A percentile compares a stretch with the other conserved stretches of the same genome.
Evolutionary conservation across 2,113 vertebrate species (phyloP).

Genomic region (Ptilorrhoa leucosticta): DNA sequence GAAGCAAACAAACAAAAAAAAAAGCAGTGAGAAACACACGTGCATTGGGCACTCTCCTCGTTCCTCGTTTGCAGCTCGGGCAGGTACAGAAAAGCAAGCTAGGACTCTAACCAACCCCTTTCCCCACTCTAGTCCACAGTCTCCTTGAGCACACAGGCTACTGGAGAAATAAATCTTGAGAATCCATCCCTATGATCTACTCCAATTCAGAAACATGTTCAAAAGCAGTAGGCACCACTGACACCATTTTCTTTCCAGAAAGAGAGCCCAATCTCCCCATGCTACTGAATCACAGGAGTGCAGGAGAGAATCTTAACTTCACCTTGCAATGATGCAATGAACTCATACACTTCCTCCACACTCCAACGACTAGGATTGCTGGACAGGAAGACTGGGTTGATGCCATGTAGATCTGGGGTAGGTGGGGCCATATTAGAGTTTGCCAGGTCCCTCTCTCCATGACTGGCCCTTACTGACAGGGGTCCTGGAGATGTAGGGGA

Average conservation of each 20-base stretch:
- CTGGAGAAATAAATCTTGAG: neutral
- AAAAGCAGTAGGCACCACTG: neutral
- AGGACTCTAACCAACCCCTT: neutral
- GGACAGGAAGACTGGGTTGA: conserved; percentile 85
- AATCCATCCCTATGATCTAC: neutral
- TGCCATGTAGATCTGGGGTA: conserved; percentile 82
- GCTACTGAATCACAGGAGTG: neutral
- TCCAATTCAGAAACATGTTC: neutral
- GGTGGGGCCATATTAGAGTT: conserved; percentile 76
- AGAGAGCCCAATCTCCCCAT: neutral
- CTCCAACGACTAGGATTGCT: conserved; percentile 91
- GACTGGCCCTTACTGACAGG: conserved; percentile 80
- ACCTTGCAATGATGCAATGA: conserved; percentile 97
- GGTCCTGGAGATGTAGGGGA: conserved; percentile 90
- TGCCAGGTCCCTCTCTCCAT: conserved; percentile 78
- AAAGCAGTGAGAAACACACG: neutral
- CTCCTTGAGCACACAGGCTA: neutral
- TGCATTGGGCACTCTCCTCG: neutral
- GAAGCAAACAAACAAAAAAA: neutral
- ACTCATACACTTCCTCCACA: conserved; percentile 93
- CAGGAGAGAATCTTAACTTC: neutral
- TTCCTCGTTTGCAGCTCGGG: neutral
- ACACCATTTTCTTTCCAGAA: neutral
- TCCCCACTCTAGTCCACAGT: neutral
- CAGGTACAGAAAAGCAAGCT: neutral